Conservation (phyloP, 1,140 invertebrate species). For the Ylistrum balloti region DNA sequence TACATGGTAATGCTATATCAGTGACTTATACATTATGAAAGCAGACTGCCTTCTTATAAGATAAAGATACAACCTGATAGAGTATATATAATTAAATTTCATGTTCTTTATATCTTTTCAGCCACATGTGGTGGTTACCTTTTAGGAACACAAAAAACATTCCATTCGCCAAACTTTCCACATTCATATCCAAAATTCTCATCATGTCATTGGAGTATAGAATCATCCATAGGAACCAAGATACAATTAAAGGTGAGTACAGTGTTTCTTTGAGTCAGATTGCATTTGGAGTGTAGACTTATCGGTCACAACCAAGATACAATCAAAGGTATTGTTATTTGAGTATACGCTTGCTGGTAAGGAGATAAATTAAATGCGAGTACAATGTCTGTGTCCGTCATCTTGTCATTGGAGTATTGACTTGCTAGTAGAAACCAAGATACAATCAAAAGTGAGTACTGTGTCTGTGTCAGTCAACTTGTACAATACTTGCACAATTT, state of each 20-base stretch:
- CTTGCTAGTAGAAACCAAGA: too few relatives aligned
- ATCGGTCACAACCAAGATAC: conserved; percentile 61
- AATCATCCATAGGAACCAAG: conserved; percentile 63
- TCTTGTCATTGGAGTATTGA: conserved; percentile 64
- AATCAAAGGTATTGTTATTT: conserved; percentile 62
- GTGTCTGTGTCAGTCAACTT: too few relatives aligned
- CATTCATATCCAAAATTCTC: conserved; percentile 61
- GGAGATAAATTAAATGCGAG: conserved; percentile 61
- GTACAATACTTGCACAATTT: too few relatives aligned
- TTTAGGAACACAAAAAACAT: conserved; percentile 61
- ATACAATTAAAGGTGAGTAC: conserved; percentile 60
- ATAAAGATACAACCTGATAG: too few relatives aligned
- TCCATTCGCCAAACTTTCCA: conserved; percentile 65
- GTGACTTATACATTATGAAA: too few relatives aligned
- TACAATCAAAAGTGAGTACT: conserved; percentile 60
- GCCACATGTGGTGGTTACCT: conserved; percentile 60
- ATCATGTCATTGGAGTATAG: conserved; percentile 62
- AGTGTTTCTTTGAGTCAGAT: too few relatives aligned
- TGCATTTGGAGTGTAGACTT: conserved; percentile 61
- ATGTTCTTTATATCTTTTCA: conserved; percentile 41
- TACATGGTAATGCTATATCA: too few relatives aligned
- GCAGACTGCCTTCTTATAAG: too few relatives aligned
- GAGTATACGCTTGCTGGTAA: conserved; percentile 61
- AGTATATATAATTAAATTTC: too few relatives aligned
- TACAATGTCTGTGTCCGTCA: too few relatives aligned